Evolutionary conservation across 1,140 invertebrate genomes (phyloP).

Genomic region (Cyphomyrmex costatus): DNA sequence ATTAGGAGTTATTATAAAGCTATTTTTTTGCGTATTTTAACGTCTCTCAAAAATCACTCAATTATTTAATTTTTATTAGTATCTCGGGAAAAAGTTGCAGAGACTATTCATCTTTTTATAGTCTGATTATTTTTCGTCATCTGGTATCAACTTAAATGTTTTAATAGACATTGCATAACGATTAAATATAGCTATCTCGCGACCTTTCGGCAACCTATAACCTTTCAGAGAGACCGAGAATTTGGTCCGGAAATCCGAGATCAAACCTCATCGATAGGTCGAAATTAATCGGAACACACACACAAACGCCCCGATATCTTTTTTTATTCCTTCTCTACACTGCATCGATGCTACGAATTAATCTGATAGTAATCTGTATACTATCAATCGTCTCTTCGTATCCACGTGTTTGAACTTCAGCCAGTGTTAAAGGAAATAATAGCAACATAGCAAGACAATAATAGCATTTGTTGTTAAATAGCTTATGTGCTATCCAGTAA

Average conservation of each 20-base stretch:
- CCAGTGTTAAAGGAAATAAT: not conserved
- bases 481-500: not conserved
- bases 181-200: not conserved
- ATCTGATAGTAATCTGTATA: slow-evolving; percentile 19
- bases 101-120: slow-evolving; percentile 1
- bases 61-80: not conserved
- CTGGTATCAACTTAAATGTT: not conserved
- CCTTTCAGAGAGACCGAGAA: slow-evolving; percentile 9
- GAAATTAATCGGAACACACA: slow-evolving; percentile 16
- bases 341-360: not conserved
- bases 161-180: not conserved
- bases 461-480: not conserved
- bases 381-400: slow-evolving; percentile 13
- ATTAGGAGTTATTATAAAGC: not conserved
- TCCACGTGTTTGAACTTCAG: not conserved
- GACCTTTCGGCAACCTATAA: slow-evolving; percentile 38
- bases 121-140: not conserved
- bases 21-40: not conserved
- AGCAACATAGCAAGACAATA: no score
- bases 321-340: not conserved
- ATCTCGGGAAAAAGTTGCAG: not conserved
- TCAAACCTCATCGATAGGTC: slow-evolving; percentile 29
- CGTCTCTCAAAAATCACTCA: not conserved
- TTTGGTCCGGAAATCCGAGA: slow-evolving; percentile 12
- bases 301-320: no score